Base-by-base conservation (phyloP, 2,888 invertebrate species). In the Creontiades dilutus region DNA sequence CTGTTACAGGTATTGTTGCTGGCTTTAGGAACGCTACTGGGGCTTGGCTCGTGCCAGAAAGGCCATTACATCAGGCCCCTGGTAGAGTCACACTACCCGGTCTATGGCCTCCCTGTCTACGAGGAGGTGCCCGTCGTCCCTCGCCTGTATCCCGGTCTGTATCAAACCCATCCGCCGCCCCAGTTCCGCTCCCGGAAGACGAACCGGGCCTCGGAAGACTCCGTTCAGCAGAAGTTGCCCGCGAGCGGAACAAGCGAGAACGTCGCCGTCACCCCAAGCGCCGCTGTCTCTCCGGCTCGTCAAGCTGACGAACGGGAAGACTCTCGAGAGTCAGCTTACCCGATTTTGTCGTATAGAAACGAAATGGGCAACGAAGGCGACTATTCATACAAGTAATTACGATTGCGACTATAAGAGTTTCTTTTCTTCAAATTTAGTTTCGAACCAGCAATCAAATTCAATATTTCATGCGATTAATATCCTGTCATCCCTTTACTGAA, bases 371-470 rank as follows among this genome's bases (percentile, higher is more conserved):
- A 87, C 19, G 92, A 92, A 57, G 92, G 92, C 16, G 91, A 91
- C n/a, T 92, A 92, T 55, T 91, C 91, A 19, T 92, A 92, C 90
- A 92, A 92, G 92, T 92, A 86, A 90, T 14, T 7, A 37, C 37
- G 7, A 4, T 37, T 37, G 7, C 2, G 7, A 37, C 37, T 7
- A 37, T 37, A 4, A 4, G 7, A 7, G 37, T 37, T 37, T 37
- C 2, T 37, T 37, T 4, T 37, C 7, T 37, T 37, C 37, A 37
- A 37, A n/a, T n/a, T n/a, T n/a, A n/a, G n/a, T n/a, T n/a, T n/a
- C n/a, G n/a, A n/a, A n/a, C n/a, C n/a, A n/a, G n/a, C n/a, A n/a
- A n/a, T n/a, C n/a, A n/a, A n/a, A n/a, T n/a, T n/a, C n/a, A n/a
- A n/a, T n/a, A n/a, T n/a, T n/a, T n/a, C n/a, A n/a, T n/a, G n/a